phyloP scores from a whole-genome alignment of 2,113 vertebrate species.

The Calyptomena viridis region DNA sequence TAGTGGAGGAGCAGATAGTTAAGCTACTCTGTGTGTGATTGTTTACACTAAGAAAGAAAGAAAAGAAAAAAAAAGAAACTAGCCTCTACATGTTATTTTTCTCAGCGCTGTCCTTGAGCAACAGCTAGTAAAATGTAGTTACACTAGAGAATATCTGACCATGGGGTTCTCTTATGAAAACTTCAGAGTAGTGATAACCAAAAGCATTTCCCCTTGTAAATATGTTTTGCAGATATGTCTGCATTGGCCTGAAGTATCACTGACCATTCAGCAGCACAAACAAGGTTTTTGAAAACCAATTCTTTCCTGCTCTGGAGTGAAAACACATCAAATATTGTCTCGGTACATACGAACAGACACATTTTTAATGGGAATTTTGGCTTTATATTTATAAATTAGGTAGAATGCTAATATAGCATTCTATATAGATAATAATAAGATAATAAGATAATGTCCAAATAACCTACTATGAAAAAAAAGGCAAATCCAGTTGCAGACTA shows the following conservation, averaged over 20 bases:
- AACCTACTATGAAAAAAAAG: background rate
- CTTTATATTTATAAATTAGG: background rate
- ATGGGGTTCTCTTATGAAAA: background rate
- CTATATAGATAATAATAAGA: no score
- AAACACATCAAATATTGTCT: background rate
- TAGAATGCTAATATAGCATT: background rate
- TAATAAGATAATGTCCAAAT: no score
- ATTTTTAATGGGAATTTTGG: background rate
- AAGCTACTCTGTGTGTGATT: background rate
- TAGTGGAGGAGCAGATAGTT: background rate
- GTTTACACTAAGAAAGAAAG: background rate
- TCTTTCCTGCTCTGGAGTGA: background rate
- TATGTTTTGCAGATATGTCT: background rate
- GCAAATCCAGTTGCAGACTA: background rate
- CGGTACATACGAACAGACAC: rapidly evolving
- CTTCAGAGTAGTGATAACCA: background rate
- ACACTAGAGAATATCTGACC: background rate
- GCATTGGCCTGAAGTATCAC: background rate
- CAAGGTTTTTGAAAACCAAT: background rate
- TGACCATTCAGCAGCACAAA: background rate
- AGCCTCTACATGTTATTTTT: background rate
- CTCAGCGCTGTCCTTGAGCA: background rate
- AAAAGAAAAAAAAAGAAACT: background rate
- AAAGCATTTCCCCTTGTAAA: background rate
- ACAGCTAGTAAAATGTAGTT: background rate